Evolutionary conservation across 1,140 invertebrate species (phyloP).

Genomic region (Cyrtorhinus lividipennis): DNA sequence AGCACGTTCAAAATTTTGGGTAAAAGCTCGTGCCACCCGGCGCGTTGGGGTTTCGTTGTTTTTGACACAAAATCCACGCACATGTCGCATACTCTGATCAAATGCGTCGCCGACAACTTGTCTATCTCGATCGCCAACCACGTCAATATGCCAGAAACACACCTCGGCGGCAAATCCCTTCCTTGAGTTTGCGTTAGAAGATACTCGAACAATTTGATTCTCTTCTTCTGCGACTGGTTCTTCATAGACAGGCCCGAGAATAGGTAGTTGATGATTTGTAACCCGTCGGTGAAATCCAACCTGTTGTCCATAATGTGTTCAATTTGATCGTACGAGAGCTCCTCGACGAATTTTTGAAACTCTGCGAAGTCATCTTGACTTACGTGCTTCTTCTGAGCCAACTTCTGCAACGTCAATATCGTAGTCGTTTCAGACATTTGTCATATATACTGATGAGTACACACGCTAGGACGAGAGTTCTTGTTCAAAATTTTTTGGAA

Average conservation of each 20-base stretch:
- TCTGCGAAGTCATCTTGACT: conserved; percentile 15
- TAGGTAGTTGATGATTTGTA: conserved; percentile 22
- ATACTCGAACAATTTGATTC: conserved; percentile 23
- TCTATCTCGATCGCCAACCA: conserved; percentile 23
- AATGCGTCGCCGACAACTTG: conserved; percentile 29
- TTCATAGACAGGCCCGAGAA: conserved; percentile 22
- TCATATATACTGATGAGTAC: too few species aligned
- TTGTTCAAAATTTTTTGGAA: too few species aligned
- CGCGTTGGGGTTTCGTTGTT: conserved; percentile 27
- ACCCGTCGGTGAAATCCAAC: conserved; percentile 20
- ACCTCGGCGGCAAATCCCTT: conserved; percentile 18
- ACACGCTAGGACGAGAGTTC: too few species aligned
- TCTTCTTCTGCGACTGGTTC: conserved; percentile 22
- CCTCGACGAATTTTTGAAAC: conserved; percentile 17
- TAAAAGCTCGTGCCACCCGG: conserved; percentile 36
- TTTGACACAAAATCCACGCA: conserved; percentile 34
- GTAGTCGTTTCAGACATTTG: neutral
- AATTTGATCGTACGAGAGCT: conserved; percentile 19
- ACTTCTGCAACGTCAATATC: conserved; percentile 7
- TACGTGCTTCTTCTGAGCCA: conserved; percentile 9
- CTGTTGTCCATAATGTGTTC: conserved; percentile 24
- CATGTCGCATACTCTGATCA: conserved; percentile 33
- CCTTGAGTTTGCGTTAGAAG: conserved; percentile 20
- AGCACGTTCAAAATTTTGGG: conserved; percentile 32
- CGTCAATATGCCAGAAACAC: conserved; percentile 18